These are phyloP conservation scores for Barypeithes pellucidus DNA, from an alignment of 2,888 invertebrate genomes.

Conservation along the genomic window DNA sequence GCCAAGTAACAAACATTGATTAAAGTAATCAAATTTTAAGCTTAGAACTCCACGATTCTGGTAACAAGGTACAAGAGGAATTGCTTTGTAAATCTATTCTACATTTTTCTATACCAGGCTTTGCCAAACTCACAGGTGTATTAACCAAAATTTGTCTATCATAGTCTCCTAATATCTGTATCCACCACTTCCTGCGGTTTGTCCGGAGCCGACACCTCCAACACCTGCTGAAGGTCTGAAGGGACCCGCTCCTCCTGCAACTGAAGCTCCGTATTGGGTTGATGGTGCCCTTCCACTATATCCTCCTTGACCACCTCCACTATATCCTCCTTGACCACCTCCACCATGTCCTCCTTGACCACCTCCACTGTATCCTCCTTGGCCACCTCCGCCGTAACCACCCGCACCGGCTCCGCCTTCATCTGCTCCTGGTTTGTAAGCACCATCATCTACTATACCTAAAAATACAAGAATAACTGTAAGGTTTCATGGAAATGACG, in stretches of 20 bases:
- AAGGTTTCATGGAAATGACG: no score
- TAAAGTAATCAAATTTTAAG: neutral
- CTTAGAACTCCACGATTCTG: neutral
- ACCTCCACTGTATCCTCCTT: slow-evolving; percentile 46
- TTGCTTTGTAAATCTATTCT: no score
- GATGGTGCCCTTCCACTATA: slow-evolving; percentile 47
- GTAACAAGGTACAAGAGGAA: no score
- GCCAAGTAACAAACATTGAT: neutral
- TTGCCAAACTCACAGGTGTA: slow-evolving; percentile 11
- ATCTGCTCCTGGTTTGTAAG: slow-evolving; percentile 59
- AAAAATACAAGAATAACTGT: neutral
- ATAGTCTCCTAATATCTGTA: slow-evolving; percentile 58
- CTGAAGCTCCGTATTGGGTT: slow-evolving; percentile 55
- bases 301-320: slow-evolving; percentile 28
- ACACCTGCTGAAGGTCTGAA: slow-evolving; percentile 43
- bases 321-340: slow-evolving; percentile 42
- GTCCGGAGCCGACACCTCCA: slow-evolving; percentile 56
- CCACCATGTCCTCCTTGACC: slow-evolving; percentile 47
- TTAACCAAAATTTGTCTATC: neutral
- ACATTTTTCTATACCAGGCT: slow-evolving; percentile 12
- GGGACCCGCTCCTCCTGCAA: slow-evolving; percentile 43
- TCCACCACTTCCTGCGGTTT: slow-evolving; percentile 56
- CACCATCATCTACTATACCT: slow-evolving; percentile 61
- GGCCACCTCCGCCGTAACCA: slow-evolving; percentile 47
- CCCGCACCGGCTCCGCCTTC: slow-evolving; percentile 54